Evolutionary conservation across 2,888 invertebrate species (phyloP).

Genomic region (Drosophila prostipennis): DNA sequence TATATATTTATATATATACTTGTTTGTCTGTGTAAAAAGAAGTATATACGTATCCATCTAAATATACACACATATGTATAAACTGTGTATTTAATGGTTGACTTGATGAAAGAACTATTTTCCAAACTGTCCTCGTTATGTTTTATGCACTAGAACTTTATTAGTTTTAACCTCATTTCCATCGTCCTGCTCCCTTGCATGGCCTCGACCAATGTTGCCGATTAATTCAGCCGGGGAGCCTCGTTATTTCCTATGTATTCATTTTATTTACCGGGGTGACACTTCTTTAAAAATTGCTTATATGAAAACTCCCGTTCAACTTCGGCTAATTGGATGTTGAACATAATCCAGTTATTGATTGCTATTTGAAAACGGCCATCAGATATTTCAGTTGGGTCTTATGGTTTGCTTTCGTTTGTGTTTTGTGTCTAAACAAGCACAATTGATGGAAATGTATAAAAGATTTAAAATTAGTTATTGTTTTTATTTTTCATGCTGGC

Average conservation of each 20-base stretch:
- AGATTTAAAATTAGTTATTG: slow-evolving; percentile 77
- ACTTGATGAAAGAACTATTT: slow-evolving; percentile 60
- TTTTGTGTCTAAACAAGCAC: slow-evolving; percentile 55
- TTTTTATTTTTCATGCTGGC: slow-evolving; percentile 71
- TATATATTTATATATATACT: slow-evolving; percentile 48
- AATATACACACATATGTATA: slow-evolving; percentile 28
- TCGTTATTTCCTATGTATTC: slow-evolving; percentile 41
- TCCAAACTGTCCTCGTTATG: slow-evolving; percentile 54
- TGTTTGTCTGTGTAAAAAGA: slow-evolving; percentile 68
- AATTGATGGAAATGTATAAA: slow-evolving; percentile 66
- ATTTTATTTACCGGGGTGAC: slow-evolving; percentile 38
- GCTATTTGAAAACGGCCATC: slow-evolving; percentile 37
- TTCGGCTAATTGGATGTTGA: slow-evolving; percentile 41
- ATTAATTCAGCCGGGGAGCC: slow-evolving; percentile 30
- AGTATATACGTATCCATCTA: slow-evolving; percentile 51
- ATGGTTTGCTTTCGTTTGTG: slow-evolving; percentile 26
- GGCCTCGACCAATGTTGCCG: slow-evolving; percentile 34
- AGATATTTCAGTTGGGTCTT: slow-evolving; percentile 32
- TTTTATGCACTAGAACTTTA: slow-evolving; percentile 37
- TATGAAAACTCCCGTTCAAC: slow-evolving; percentile 49
- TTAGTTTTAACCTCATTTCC: slow-evolving; percentile 20
- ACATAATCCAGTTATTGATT: slow-evolving; percentile 52
- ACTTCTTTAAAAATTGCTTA: slow-evolving; percentile 67
- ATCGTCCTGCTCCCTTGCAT: slow-evolving; percentile 7
- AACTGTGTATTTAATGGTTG: slow-evolving; percentile 36